Conservation (phyloP, 2,888 invertebrate species). For the Neoscelio sp. region DNA sequence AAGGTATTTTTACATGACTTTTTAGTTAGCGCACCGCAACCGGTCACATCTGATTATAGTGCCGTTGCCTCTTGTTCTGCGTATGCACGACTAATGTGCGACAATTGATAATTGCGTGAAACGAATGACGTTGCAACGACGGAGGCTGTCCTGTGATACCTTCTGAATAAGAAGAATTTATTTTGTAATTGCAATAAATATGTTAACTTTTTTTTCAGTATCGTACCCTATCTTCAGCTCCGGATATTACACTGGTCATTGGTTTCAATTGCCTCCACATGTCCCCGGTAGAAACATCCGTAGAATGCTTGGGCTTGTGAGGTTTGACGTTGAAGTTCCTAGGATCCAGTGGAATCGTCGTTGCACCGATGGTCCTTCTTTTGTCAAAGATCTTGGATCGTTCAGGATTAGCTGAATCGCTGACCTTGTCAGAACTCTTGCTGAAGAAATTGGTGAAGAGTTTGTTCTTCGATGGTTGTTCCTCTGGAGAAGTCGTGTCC, state of each 20-base stretch:
- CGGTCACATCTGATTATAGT: too few species aligned
- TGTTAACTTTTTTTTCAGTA: not conserved
- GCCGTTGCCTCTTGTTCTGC: too few species aligned
- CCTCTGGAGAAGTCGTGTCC: conserved; percentile 14
- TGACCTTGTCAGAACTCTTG: conserved; percentile 84
- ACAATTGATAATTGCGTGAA: too few species aligned
- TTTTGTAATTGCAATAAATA: not conserved
- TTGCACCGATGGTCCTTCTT: conserved; percentile 87
- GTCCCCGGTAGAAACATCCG: conserved; percentile 87
- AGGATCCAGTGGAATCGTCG: conserved; percentile 88
- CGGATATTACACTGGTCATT: conserved; percentile 87
- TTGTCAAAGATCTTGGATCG: conserved; percentile 85
- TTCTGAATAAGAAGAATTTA: too few species aligned
- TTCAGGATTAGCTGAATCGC: conserved; percentile 83
- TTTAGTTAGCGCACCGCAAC: too few species aligned
- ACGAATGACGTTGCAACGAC: too few species aligned
- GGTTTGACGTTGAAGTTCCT: conserved; percentile 87
- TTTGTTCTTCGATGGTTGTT: conserved; percentile 80
- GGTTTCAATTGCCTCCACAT: conserved; percentile 88
- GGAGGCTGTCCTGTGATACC: too few species aligned
- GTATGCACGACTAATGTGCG: too few species aligned
- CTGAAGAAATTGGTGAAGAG: conserved; percentile 83
- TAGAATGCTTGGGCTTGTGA: conserved; percentile 83
- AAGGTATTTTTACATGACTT: too few species aligned
- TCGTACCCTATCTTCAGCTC: conserved; percentile 84